These are phyloP conservation scores for Crotalus tigris DNA, from an alignment of 2,113 vertebrate genomes.

Conservation along the genomic window DNA sequence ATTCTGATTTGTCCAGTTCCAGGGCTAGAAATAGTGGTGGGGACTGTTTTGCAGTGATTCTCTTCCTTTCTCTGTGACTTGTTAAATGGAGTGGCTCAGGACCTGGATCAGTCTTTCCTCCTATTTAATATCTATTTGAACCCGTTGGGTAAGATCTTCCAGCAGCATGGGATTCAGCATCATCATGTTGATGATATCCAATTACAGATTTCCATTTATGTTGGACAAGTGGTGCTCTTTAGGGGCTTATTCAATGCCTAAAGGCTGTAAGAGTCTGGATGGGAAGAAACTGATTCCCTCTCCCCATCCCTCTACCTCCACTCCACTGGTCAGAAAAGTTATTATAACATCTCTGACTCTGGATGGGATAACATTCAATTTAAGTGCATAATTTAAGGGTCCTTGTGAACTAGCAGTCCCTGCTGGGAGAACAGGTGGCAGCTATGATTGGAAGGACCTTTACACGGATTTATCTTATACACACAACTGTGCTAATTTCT, in stretches of 20 bases:
- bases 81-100: neutral
- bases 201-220: neutral
- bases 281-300: neutral
- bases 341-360: neutral
- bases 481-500: neutral
- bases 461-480: neutral
- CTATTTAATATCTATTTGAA: neutral
- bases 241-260: neutral
- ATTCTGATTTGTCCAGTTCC: neutral
- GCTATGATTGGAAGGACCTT: neutral
- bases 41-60: neutral
- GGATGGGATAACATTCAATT: neutral
- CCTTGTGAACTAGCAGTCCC: neutral
- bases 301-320: too few relatives aligned
- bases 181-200: neutral
- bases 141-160: neutral
- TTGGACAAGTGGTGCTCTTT: neutral
- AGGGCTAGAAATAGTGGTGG: neutral
- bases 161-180: neutral
- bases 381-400: neutral
- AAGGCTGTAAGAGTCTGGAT: neutral
- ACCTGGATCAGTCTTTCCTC: neutral
- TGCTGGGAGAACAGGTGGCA: neutral
- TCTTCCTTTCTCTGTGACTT: neutral
- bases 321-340: neutral